phyloP scores from a whole-genome alignment of 2,113 vertebrate genomes.

The Oreocharis arfaki region DNA sequence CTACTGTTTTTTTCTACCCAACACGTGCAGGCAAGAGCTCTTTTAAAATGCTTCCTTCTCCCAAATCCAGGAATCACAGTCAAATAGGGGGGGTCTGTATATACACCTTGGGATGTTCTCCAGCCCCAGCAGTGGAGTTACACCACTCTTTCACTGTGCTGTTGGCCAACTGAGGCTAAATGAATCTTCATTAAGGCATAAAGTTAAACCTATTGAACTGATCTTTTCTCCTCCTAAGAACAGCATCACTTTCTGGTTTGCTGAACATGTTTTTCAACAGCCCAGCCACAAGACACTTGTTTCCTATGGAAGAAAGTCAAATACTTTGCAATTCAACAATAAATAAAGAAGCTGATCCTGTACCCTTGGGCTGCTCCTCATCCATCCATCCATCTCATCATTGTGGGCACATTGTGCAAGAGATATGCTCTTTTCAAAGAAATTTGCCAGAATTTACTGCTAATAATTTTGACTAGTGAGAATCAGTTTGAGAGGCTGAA shows the following conservation, averaged over 20 bases:
- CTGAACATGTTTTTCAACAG: background rate
- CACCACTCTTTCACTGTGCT: background rate
- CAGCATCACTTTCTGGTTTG: background rate
- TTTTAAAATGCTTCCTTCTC: background rate
- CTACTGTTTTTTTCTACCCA: background rate
- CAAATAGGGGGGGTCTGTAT: fast-evolving
- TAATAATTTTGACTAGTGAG: background rate
- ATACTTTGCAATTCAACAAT: background rate
- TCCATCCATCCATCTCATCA: background rate
- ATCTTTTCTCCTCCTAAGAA: background rate
- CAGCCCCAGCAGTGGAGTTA: background rate
- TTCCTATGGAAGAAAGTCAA: background rate
- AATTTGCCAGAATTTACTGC: background rate
- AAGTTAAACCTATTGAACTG: background rate
- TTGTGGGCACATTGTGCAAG: background rate
- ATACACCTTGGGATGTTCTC: background rate
- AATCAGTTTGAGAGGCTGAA: background rate
- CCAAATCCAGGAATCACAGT: background rate
- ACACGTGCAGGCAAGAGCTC: background rate
- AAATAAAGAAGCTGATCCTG: background rate
- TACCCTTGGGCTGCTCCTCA: background rate
- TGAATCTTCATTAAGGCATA: background rate
- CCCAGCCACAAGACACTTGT: background rate
- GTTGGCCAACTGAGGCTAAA: background rate
- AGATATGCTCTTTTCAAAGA: background rate